Conservation (phyloP, 2,797 vertebrate genomes). For the Fistularia commersonii region DNA sequence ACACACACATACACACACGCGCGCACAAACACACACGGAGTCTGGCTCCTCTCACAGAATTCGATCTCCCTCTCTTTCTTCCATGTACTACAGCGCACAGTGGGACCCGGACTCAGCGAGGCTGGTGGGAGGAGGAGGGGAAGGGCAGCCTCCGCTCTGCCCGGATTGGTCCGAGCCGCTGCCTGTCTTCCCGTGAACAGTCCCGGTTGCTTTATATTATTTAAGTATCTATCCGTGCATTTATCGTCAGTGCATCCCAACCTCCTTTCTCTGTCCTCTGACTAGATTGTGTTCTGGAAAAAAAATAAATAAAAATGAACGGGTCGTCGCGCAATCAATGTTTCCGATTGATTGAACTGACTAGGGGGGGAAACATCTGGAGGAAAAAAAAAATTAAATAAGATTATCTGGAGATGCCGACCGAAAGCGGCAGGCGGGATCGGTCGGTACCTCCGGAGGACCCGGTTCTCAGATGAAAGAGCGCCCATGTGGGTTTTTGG, state of each 20-base stretch:
- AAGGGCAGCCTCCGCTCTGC: constrained; percentile 31
- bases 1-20: constrained; percentile 1
- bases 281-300: too few species aligned
- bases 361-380: too few species aligned
- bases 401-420: too few species aligned
- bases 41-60: constrained; percentile 61
- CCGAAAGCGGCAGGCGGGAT: too few species aligned
- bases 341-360: too few species aligned
- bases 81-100: constrained; percentile 55
- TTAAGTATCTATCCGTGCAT: constrained; percentile 24
- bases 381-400: too few species aligned
- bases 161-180: constrained; percentile 50
- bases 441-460: too few species aligned
- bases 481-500: too few species aligned
- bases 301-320: too few species aligned
- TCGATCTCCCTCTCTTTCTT: constrained; percentile 50
- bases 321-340: too few species aligned
- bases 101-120: constrained; percentile 62
- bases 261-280: neutral
- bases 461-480: too few species aligned
- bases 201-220: constrained; percentile 43
- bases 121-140: constrained; percentile 29
- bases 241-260: constrained; percentile 7
- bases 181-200: constrained; percentile 49
- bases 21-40: constrained; percentile 5